These are phyloP conservation scores for Monomorium pharaonis DNA, from an alignment of 1,140 invertebrate species.

Conservation along the genomic window DNA sequence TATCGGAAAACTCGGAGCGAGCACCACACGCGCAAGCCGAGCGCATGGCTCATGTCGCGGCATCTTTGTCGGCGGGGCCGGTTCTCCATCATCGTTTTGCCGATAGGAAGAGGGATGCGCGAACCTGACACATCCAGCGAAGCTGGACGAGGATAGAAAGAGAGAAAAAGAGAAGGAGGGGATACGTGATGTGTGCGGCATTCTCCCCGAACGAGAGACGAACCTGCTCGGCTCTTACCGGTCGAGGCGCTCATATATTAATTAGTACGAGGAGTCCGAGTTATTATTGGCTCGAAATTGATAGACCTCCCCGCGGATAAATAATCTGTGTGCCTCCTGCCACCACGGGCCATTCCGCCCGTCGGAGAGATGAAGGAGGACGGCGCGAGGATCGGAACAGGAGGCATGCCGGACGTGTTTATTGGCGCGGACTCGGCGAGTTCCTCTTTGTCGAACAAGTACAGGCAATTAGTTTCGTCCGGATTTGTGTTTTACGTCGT, in stretches of 20 bases:
- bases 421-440: slow-evolving; percentile 67
- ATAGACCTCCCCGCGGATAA: slow-evolving; percentile 80
- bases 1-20: slow-evolving; percentile 62
- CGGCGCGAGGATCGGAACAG: slow-evolving; percentile 33
- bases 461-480: slow-evolving; percentile 71
- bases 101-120: slow-evolving; percentile 72
- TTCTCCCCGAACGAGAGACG: slow-evolving; percentile 66
- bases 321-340: slow-evolving; percentile 67
- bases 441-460: slow-evolving; percentile 72
- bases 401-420: slow-evolving; percentile 66
- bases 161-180: slow-evolving; percentile 24
- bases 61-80: slow-evolving; percentile 80
- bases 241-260: slow-evolving; percentile 80
- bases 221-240: slow-evolving; percentile 78
- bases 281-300: slow-evolving; percentile 81
- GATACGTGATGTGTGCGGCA: slow-evolving; percentile 10
- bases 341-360: slow-evolving; percentile 48
- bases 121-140: slow-evolving; percentile 51
- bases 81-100: slow-evolving; percentile 81
- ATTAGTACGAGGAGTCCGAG: slow-evolving; percentile 80
- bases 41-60: slow-evolving; percentile 79
- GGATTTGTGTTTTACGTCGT: slow-evolving; percentile 68
- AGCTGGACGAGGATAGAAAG: slow-evolving; percentile 9
- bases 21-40: slow-evolving; percentile 64
- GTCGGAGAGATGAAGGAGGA: slow-evolving; percentile 36